phyloP scores from a whole-genome alignment of 2,797 vertebrate genomes.

The Helarctos malayanus region DNA sequence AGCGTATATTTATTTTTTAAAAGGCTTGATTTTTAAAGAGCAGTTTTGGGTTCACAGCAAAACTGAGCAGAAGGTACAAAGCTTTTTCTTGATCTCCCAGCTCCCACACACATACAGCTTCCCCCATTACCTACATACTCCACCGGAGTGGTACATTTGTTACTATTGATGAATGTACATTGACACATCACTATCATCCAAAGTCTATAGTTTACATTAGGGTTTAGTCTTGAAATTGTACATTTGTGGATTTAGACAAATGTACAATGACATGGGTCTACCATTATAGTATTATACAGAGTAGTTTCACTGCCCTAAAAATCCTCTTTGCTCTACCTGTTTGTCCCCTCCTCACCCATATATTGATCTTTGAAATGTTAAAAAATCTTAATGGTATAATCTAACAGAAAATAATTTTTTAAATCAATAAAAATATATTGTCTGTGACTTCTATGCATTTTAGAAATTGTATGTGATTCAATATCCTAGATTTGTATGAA shows the following conservation, averaged over 20 bases:
- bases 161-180: neutral
- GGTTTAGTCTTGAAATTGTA: neutral
- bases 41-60: constrained; percentile 24
- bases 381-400: neutral
- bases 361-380: constrained; percentile 19
- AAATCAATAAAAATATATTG: neutral
- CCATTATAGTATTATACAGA: neutral
- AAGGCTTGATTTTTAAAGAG: constrained; percentile 13
- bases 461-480: neutral
- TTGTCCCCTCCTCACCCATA: neutral
- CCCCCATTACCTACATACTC: neutral
- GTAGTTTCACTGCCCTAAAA: neutral
- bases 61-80: neutral
- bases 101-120: neutral
- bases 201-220: neutral
- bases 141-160: neutral
- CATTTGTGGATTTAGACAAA: neutral
- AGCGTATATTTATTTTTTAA: neutral
- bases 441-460: neutral
- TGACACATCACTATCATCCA: neutral
- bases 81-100: neutral
- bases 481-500: neutral
- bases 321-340: neutral
- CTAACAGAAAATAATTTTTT: constrained; percentile 13
- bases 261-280: neutral